Percentiles rank a stretch among this genome's conserved stretches.
Evolutionary conservation across 2,113 vertebrate species (phyloP).

Genomic region (Andinoacara biseriatus): DNA sequence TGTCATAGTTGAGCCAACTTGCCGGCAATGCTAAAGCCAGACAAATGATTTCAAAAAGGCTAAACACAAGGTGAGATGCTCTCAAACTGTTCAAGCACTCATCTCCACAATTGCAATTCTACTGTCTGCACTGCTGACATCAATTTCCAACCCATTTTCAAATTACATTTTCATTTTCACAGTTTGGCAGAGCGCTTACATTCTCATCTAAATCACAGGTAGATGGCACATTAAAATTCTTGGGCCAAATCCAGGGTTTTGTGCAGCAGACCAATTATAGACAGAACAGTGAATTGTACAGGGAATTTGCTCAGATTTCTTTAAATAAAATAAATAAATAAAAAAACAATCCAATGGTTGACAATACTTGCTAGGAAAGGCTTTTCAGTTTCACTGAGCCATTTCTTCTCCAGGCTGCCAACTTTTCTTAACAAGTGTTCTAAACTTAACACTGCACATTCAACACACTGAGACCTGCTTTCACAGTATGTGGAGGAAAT

Average conservation of each 20-base stretch:
- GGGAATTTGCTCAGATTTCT: constrained; percentile 18
- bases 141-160: constrained; percentile 29
- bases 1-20: constrained; percentile 32
- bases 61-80: not conserved
- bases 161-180: constrained; percentile 25
- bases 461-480: not conserved
- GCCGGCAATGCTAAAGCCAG: not conserved
- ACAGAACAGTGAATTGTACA: constrained; percentile 1
- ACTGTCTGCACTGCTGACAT: constrained; percentile 6
- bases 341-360: not conserved
- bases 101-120: constrained; percentile 4
- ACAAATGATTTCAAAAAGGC: not conserved
- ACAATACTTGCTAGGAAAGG: not conserved
- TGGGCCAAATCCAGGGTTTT: constrained; percentile 10
- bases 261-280: constrained; percentile 34
- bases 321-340: not conserved
- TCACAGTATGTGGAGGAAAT: not conserved
- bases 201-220: constrained; percentile 32
- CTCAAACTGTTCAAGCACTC: constrained; percentile 12
- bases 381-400: constrained; percentile 12
- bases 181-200: not conserved
- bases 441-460: constrained; percentile 16
- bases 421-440: constrained; percentile 31
- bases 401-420: constrained; percentile 16
- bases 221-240: constrained; percentile 33